These are phyloP conservation scores for Aspidiotus rigidus DNA, from an alignment of 2,888 invertebrate genomes.

Conservation along the genomic window DNA sequence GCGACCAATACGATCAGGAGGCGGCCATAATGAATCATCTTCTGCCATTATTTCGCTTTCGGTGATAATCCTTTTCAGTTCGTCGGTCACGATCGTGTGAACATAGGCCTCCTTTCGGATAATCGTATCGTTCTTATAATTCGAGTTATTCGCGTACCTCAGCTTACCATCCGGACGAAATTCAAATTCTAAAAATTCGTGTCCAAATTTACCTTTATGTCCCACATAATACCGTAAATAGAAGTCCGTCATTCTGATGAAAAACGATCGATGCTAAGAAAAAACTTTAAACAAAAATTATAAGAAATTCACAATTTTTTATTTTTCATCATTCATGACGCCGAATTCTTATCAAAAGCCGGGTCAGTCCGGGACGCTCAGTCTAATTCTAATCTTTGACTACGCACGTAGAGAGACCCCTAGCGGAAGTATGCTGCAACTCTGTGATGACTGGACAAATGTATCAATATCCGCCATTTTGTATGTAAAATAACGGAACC, in stretches of 20 bases:
- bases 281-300: too few species aligned
- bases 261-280: neutral
- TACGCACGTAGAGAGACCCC: too few species aligned
- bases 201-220: slow-evolving; percentile 98
- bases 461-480: too few species aligned
- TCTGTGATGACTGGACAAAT: too few species aligned
- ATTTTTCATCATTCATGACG: too few species aligned
- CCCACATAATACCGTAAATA: slow-evolving; percentile 98
- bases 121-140: slow-evolving; percentile 99
- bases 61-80: slow-evolving; percentile 87
- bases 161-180: slow-evolving; percentile 97
- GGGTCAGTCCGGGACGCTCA: too few species aligned
- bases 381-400: too few species aligned
- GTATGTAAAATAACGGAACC: too few species aligned
- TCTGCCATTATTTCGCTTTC: slow-evolving; percentile 97
- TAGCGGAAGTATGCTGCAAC: too few species aligned
- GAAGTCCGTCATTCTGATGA: slow-evolving; percentile 47
- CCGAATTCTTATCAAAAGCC: too few species aligned
- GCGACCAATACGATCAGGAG: slow-evolving; percentile 61
- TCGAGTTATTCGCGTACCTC: slow-evolving; percentile 98
- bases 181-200: slow-evolving; percentile 98
- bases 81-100: slow-evolving; percentile 95
- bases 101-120: slow-evolving; percentile 97
- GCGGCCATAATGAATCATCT: slow-evolving; percentile 79
- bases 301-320: too few species aligned